Conservation (phyloP, 2,113 vertebrate species). For the Hippocampus mohnikei region DNA sequence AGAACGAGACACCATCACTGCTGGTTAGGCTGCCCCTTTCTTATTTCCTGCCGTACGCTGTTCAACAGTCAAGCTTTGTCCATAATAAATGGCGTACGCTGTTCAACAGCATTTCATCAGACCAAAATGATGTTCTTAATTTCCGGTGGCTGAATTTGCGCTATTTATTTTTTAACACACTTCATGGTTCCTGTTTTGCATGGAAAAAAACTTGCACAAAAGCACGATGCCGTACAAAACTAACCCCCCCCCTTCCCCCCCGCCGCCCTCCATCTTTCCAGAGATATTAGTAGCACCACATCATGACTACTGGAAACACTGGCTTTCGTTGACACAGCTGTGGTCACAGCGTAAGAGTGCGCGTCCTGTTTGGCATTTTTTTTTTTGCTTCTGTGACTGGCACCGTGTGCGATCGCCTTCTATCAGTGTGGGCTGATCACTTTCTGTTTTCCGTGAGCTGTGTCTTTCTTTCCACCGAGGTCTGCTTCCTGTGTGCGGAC, state of each 20-base stretch:
- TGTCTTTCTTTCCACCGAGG: slow-evolving; percentile 59
- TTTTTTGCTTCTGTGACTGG: slow-evolving; percentile 48
- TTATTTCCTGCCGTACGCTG: slow-evolving; percentile 12
- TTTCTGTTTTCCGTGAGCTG: slow-evolving; percentile 51
- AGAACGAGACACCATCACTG: slow-evolving; percentile 78
- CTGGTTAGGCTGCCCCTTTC: slow-evolving; percentile 57
- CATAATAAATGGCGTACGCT: slow-evolving; percentile 22
- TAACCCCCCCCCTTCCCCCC: neutral
- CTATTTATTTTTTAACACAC: slow-evolving; percentile 5
- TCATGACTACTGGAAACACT: slow-evolving; percentile 3
- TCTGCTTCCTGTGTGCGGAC: slow-evolving; percentile 57
- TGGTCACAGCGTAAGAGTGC: slow-evolving; percentile 22
- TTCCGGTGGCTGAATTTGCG: neutral
- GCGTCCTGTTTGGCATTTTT: slow-evolving; percentile 56
- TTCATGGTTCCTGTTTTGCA: neutral
- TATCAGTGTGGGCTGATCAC: slow-evolving; percentile 47
- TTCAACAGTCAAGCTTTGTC: slow-evolving; percentile 17
- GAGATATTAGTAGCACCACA: slow-evolving; percentile 4
- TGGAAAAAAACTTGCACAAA: slow-evolving; percentile 1
- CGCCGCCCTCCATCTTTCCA: slow-evolving; percentile 12
- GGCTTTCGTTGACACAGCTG: slow-evolving; percentile 59
- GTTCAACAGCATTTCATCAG: slow-evolving; percentile 35
- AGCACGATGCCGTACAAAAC: slow-evolving; percentile 4
- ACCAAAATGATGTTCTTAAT: slow-evolving; percentile 17
- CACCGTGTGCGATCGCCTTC: slow-evolving; percentile 38